Conservation (phyloP, 2,888 invertebrate species). For the Caenorhabditis sinica region DNA sequence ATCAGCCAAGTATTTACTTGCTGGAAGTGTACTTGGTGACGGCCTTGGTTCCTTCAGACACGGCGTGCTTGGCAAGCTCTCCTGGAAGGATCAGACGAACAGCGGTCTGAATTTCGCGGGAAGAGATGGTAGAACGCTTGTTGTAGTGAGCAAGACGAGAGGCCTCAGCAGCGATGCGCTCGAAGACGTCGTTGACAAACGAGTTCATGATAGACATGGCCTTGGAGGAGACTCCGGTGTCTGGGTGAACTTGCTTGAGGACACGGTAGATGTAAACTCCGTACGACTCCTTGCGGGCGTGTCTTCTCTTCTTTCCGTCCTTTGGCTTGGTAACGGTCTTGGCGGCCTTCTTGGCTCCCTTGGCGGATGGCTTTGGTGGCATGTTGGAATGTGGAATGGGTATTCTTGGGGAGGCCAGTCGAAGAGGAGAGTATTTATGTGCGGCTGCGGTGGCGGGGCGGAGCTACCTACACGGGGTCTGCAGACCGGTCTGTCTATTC, state of each 20-base stretch:
- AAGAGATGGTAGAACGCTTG: conserved; percentile 87
- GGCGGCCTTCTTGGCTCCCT: conserved; percentile 56
- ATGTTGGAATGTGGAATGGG: conserved; percentile 20
- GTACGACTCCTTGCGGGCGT: conserved; percentile 46
- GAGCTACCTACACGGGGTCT: background rate
- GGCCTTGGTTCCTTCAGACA: conserved; percentile 73
- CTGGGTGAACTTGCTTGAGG: conserved; percentile 46
- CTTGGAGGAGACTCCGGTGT: conserved; percentile 51
- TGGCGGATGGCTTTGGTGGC: conserved; percentile 52
- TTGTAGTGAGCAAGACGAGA: conserved; percentile 87
- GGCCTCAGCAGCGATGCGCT: conserved; percentile 87
- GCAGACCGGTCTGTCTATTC: too few relatives aligned
- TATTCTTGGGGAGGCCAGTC: background rate
- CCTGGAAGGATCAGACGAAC: conserved; percentile 76
- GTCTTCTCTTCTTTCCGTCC: conserved; percentile 41
- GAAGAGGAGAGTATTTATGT: background rate
- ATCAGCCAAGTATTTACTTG: conserved; percentile 57
- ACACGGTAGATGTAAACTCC: conserved; percentile 53
- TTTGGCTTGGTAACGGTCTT: conserved; percentile 54
- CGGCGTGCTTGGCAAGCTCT: conserved; percentile 74
- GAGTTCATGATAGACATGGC: conserved; percentile 87
- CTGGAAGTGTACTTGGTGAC: conserved; percentile 74
- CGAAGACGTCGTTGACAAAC: conserved; percentile 89
- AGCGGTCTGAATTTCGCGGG: conserved; percentile 86
- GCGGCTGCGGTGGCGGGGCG: conserved; percentile 26